A percentile compares a stretch with the other conserved stretches of the same genome.
These are phyloP conservation scores for Lutraria rhynchaena DNA, from an alignment of 1,140 invertebrate genomes.

Conservation along the genomic window DNA sequence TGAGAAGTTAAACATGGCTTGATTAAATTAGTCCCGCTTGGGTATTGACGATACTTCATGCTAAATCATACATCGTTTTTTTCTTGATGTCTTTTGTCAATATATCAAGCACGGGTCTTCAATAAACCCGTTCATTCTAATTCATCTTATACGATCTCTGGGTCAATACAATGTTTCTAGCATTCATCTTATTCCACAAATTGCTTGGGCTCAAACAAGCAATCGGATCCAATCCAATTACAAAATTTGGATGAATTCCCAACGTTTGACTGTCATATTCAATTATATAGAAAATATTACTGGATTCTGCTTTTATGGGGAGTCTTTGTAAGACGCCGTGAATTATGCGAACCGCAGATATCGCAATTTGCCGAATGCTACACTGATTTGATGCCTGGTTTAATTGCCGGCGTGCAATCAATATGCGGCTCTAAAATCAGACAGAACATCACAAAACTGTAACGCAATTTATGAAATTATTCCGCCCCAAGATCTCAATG, in stretches of 20 bases:
- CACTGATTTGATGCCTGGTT: conserved; percentile 29
- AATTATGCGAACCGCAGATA: conserved; percentile 40
- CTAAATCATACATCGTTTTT: conserved; percentile 16
- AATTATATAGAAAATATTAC: conserved; percentile 53
- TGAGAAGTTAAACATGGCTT: conserved; percentile 24
- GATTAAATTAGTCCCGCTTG: conserved; percentile 38
- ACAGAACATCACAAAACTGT: no score
- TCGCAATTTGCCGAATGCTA: conserved; percentile 27
- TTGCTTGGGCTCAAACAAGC: conserved; percentile 30
- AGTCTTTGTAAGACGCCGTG: conserved; percentile 17
- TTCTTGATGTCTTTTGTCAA: conserved; percentile 27
- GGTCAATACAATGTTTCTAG: conserved; percentile 44
- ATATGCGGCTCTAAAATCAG: not conserved
- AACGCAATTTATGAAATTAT: no score
- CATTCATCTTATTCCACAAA: conserved; percentile 38
- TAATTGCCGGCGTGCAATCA: conserved; percentile 20
- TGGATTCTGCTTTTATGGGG: conserved; percentile 16
- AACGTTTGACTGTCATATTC: conserved; percentile 60
- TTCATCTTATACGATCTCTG: conserved; percentile 15
- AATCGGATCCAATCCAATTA: conserved; percentile 56
- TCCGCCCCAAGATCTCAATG: no score
- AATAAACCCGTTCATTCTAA: not conserved
- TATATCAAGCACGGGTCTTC: conserved; percentile 31
- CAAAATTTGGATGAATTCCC: conserved; percentile 49
- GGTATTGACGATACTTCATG: conserved; percentile 33